These are phyloP conservation scores for Tyto alba DNA, from an alignment of 2,113 vertebrate genomes.

Conservation along the genomic window DNA sequence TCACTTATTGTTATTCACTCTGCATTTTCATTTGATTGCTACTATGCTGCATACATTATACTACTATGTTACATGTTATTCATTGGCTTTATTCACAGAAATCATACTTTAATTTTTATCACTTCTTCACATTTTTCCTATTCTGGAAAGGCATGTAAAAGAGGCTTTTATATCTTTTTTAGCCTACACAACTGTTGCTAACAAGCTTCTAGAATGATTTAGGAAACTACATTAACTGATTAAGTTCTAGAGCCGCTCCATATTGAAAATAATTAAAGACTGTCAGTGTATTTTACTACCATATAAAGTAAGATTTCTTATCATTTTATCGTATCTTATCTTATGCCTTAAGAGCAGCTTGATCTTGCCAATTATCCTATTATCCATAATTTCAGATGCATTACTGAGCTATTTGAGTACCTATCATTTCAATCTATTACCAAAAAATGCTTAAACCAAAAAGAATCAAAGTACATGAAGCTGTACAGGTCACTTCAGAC, in stretches of 20 bases:
- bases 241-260: neutral
- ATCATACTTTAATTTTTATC: neutral
- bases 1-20: neutral
- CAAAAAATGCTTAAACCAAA: neutral
- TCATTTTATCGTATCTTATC: neutral
- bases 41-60: neutral
- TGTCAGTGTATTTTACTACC: neutral
- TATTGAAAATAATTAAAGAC: slow-evolving; percentile 25
- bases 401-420: neutral
- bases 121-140: neutral
- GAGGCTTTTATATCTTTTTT: neutral
- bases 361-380: slow-evolving; percentile 11
- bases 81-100: neutral
- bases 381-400: neutral
- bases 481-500: neutral
- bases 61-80: neutral
- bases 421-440: neutral
- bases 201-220: neutral
- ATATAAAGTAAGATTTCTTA: slow-evolving; percentile 16
- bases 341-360: slow-evolving; percentile 13
- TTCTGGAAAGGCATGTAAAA: neutral
- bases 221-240: neutral
- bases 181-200: neutral
- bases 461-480: neutral
- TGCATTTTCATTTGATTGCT: neutral